These are phyloP conservation scores for Caerostris darwini DNA, from an alignment of 1,140 invertebrate genomes.

Conservation along the genomic window DNA sequence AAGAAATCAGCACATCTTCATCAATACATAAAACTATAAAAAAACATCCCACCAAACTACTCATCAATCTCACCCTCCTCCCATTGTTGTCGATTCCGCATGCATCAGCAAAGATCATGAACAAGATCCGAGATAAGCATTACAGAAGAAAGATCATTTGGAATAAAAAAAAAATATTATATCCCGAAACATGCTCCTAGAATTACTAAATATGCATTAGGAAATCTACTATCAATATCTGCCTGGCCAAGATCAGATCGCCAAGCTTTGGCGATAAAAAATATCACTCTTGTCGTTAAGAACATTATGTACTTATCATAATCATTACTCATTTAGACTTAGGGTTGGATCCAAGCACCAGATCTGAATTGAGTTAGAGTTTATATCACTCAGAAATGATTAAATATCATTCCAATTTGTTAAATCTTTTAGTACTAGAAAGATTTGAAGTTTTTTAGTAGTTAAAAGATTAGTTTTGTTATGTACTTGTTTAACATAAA, in stretches of 20 bases:
- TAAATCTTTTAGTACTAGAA: no score
- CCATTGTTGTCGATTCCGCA: conserved; percentile 13
- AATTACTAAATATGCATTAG: conserved; percentile 64
- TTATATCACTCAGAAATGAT: no score
- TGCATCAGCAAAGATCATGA: background rate
- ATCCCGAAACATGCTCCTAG: background rate
- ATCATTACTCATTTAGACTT: background rate
- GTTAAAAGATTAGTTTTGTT: no score
- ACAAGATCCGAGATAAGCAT: background rate
- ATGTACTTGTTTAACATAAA: no score
- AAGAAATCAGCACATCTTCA: no score
- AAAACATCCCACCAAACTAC: no score
- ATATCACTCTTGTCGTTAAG: background rate
- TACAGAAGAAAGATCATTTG: background rate
- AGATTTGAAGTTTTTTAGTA: no score
- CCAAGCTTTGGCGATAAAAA: background rate
- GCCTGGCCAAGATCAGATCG: background rate
- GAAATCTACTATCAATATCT: background rate
- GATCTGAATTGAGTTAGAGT: no score
- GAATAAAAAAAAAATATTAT: background rate
- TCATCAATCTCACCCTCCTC: background rate
- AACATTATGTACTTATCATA: background rate
- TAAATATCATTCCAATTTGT: no score
- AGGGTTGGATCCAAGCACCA: no score
- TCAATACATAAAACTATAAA: no score